Evolutionary conservation across 2,113 vertebrate genomes (phyloP), one percentile per base, ranked within the genome.

Genomic region (Phrynosoma platyrhinos): DNA sequence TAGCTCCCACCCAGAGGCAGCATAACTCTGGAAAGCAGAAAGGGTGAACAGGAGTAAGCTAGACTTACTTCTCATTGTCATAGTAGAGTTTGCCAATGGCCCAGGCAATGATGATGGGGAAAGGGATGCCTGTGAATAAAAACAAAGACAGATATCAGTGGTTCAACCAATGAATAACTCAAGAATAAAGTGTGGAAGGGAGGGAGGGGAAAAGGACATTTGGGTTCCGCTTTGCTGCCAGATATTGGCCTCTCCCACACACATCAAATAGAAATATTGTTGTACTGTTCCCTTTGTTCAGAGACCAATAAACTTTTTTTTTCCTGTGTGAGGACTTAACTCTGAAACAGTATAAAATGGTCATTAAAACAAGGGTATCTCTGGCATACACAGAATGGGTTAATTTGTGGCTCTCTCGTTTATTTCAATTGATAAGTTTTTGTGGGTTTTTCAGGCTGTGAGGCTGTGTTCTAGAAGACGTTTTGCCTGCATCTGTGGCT

Each of bases 31-130:
- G 58, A 75, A 82, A 53, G 58, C 72, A 83, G 80, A 25, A 23
- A 68, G 25, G 68, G 9, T 30, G 25, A 5, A 12, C 25, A 30
- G 68, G 7, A 85, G 5, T 36, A 27, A 36, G n/a, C 97, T 98
- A 47, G 95, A 98, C 98, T 98, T 96, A 98, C 98, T 99, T 98
- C 92, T 99, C 98, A 0, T 99, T 99, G 96, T 99, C 98, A 0
- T 99, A 98, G 96, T 99, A 98, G 14, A 98, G 96, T 94, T 99
- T 99, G 87, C 98, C 98, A 1, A 98, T 95, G 94, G 98, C 98
- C 98, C 98, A 99, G 10, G 98, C 97, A 27, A 98, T 95, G 5
- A 98, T 99, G 92, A 99, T 98, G 25, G 98, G 98, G 76, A 99
- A 98, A 1, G 98, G 98, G 40, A 99, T 98, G 96, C 98, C 98